A percentile compares a stretch with the other conserved stretches of the same genome.
Evolutionary conservation across 2,888 invertebrate species (phyloP).

Genomic region (Tipula helvola): DNA sequence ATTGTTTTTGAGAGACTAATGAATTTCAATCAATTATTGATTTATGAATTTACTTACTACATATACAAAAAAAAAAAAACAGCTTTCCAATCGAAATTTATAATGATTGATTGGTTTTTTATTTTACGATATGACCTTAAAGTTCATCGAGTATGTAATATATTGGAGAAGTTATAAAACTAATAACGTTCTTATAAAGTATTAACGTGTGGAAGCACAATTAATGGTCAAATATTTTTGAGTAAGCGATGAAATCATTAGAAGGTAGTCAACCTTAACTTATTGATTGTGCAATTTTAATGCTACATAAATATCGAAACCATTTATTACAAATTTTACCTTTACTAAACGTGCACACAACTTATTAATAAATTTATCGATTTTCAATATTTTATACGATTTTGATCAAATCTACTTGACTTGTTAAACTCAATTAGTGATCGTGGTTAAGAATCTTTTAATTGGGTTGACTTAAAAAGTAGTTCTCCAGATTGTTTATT

Average conservation of each 20-base stretch:
- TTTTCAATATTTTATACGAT: too few relatives aligned
- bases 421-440: too few relatives aligned
- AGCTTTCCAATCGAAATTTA: not conserved
- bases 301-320: too few relatives aligned
- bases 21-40: not conserved
- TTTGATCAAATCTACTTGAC: too few relatives aligned
- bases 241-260: not conserved
- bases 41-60: not conserved
- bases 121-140: not conserved
- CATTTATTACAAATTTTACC: too few relatives aligned
- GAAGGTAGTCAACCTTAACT: not conserved
- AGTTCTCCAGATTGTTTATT: too few relatives aligned
- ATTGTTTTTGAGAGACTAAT: not conserved
- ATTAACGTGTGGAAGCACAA: not conserved
- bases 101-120: not conserved
- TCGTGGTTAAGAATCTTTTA: too few relatives aligned
- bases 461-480: too few relatives aligned
- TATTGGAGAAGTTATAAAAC: not conserved
- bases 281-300: too few relatives aligned
- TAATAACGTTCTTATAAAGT: not conserved
- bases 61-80: not conserved
- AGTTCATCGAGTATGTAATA: not conserved
- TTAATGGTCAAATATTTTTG: not conserved
- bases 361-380: too few relatives aligned
- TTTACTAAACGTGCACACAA: too few relatives aligned